A percentile compares a stretch with the other conserved stretches of the same genome.
Evolutionary conservation across 1,140 invertebrate species (phyloP).

Genomic region (Lasioglossum baleicum): DNA sequence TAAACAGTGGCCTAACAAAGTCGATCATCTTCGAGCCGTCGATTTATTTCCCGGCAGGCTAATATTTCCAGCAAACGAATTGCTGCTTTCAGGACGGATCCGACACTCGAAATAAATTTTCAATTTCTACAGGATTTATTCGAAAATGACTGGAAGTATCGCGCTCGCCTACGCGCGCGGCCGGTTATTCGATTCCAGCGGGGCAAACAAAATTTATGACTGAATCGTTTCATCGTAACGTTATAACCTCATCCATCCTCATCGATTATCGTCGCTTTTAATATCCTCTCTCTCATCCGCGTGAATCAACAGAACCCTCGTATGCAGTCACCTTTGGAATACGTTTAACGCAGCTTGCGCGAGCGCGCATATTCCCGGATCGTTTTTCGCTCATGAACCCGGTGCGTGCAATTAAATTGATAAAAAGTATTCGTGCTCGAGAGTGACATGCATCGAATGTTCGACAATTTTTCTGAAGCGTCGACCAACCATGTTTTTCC

Average conservation of each 20-base stretch:
- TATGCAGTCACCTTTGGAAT: conserved; percentile 46
- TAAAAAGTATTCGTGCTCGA: not conserved
- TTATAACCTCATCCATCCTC: conserved; percentile 61
- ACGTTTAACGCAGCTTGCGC: conserved; percentile 18
- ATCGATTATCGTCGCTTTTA: conserved; percentile 62
- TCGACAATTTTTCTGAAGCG: not conserved
- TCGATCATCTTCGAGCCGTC: too few species aligned
- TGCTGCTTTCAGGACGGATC: not conserved
- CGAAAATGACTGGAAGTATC: conserved; percentile 22
- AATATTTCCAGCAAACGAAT: not conserved
- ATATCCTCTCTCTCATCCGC: conserved; percentile 52
- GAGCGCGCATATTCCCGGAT: too few species aligned
- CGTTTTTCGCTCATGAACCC: not conserved
- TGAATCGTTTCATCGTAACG: conserved; percentile 55
- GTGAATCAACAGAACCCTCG: conserved; percentile 49
- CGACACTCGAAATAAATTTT: not conserved
- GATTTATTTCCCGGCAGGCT: too few species aligned
- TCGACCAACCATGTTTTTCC: not conserved
- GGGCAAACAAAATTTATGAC: conserved; percentile 60
- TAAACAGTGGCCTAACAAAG: too few species aligned
- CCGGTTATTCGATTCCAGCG: conserved; percentile 55
- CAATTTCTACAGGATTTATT: not conserved
- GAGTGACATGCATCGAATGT: not conserved
- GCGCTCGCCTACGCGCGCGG: conserved; percentile 7
- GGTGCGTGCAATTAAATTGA: not conserved